Conservation (phyloP, 2,113 vertebrate genomes). For the Gadus chalcogrammus region DNA sequence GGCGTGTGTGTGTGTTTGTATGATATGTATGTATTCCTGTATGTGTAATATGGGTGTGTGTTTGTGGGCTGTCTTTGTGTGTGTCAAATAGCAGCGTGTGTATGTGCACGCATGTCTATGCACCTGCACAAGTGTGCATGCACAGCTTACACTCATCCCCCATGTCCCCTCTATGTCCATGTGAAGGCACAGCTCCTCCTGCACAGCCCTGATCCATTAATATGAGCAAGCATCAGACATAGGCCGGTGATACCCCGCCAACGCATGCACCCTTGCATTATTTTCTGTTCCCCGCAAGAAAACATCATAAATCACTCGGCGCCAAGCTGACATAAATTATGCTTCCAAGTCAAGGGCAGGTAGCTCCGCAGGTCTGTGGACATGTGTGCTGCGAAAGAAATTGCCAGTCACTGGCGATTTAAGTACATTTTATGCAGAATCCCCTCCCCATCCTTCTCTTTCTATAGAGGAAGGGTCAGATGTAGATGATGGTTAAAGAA, state of each 20-base stretch:
- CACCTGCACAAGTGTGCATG: too few species aligned
- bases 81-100: neutral
- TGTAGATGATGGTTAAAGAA: neutral
- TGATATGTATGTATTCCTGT: too few species aligned
- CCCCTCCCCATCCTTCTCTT: conserved; percentile 1
- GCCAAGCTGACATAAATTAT: conserved; percentile 38
- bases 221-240: conserved; percentile 2
- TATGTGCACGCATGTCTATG: neutral
- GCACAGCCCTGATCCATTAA: neutral
- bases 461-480: neutral
- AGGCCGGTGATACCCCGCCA: conserved; percentile 5
- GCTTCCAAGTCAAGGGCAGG: conserved; percentile 44
- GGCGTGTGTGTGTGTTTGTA: too few species aligned
- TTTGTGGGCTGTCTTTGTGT: too few species aligned
- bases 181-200: neutral
- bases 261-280: conserved; percentile 10
- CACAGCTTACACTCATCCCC: too few species aligned
- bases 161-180: neutral
- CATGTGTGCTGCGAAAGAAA: conserved; percentile 19
- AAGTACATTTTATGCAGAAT: conserved; percentile 35
- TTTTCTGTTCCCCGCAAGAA: conserved; percentile 34
- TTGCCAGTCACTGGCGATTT: conserved; percentile 25
- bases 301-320: conserved; percentile 44
- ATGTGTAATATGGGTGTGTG: too few species aligned
- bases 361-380: conserved; percentile 33